phyloP scores from a whole-genome alignment of 92 coral and sea anemone genomes.

The Galaxea fascicularis region DNA sequence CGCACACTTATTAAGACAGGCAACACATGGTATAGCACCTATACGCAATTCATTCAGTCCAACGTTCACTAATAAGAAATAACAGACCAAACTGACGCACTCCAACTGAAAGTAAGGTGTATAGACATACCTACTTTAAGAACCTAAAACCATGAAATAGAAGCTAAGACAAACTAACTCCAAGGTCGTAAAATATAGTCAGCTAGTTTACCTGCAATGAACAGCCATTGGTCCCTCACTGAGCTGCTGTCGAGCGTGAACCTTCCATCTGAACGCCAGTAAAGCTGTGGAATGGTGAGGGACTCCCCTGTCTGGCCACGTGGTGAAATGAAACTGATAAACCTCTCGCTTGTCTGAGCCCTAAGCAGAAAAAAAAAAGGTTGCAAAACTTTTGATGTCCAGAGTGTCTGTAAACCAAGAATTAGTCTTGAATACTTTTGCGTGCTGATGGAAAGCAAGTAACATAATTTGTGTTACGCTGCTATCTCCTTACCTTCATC shows the following conservation, averaged over 20 bases:
- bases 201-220: conserved; percentile 52
- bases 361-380: background rate
- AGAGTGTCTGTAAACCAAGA: background rate
- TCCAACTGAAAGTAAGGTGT: no score
- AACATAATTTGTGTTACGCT: background rate
- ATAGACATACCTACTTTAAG: no score
- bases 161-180: background rate
- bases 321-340: conserved; percentile 36
- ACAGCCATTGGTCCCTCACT: conserved; percentile 43
- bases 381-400: background rate
- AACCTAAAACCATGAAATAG: no score
- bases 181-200: background rate
- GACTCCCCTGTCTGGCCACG: conserved; percentile 61
- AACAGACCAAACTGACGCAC: no score
- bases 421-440: background rate
- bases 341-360: conserved; percentile 31
- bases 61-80: no score
- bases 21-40: no score
- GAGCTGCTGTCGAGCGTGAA: conserved; percentile 21
- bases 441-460: background rate
- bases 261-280: conserved; percentile 51
- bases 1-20: no score
- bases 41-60: no score
- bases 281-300: conserved; percentile 53
- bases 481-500: conserved; percentile 40